Evolutionary conservation across 2,888 invertebrate species (phyloP), one percentile per base, ranked within the genome.

Genomic region (Ochropleura plecta): DNA sequence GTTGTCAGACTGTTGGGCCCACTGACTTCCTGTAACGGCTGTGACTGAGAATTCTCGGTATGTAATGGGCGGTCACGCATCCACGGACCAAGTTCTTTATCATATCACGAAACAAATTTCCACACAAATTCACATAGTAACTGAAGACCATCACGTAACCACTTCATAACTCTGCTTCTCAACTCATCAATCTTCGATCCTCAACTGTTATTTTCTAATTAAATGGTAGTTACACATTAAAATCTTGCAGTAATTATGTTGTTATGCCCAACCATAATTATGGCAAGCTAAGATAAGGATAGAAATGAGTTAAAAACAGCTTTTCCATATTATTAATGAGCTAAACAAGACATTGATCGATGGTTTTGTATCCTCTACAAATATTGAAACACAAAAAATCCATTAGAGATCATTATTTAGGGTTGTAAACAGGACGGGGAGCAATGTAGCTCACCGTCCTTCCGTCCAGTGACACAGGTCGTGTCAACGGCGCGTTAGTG

Each of bases 321-420:
- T 70, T 82, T 82, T 67, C 63, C 40, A 44, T 70, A 62, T 78
- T 79, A 83, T 79, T 79, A 76, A 83, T 83, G 78, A 77, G 30
- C 12, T 70, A 49, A 86, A 81, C 73, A 14, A 66, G 83, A 81
- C 86, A 60, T 67, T 83, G 88, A 86, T 84, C 20, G 44, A 88
- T 82, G 70, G 44, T 30, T 3, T 7, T 40, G 49, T 10, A 46
- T 78, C 73, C 68, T 88, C 14, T 76, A 71, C 75, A 85, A 82
- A 85, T 84, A 88, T 79, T 86, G 57, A 70, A 74, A 78, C 64
- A 66, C 49, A 60, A 71, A 76, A 71, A 59, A 79, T 74, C 60
- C 62, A 72, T 79, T 63, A 73, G 60, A 5, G 14, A 51, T 30
- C 18, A 30, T 65, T 44, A 9, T 71, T 73, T 55, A 55, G 49